These are phyloP conservation scores for Notothenia rossii DNA, from an alignment of 2,113 vertebrate genomes.

Conservation along the genomic window DNA sequence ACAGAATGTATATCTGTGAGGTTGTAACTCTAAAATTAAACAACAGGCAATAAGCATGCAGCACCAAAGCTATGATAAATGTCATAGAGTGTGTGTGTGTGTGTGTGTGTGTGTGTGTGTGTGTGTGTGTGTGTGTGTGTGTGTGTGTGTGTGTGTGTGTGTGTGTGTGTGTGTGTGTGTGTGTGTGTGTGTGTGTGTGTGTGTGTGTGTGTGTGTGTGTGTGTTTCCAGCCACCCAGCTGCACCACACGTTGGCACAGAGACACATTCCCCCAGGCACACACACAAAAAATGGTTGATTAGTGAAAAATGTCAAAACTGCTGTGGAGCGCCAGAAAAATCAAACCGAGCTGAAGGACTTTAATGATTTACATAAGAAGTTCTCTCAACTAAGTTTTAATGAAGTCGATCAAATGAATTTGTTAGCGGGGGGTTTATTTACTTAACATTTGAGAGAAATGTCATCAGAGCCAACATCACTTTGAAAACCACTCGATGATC, in stretches of 20 bases:
- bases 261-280: not conserved
- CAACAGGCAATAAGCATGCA: too few relatives aligned
- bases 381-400: constrained; percentile 22
- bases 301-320: constrained; percentile 38
- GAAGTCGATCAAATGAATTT: not conserved
- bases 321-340: constrained; percentile 7
- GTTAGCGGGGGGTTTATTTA: constrained; percentile 24
- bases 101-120: too few relatives aligned
- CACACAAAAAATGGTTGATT: constrained; percentile 4
- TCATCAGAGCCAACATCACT: constrained; percentile 15
- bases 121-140: too few relatives aligned
- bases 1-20: too few relatives aligned
- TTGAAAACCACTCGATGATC: not conserved
- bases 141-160: too few relatives aligned
- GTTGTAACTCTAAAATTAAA: too few relatives aligned
- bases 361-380: constrained; percentile 8
- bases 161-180: too few relatives aligned
- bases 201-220: too few relatives aligned
- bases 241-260: constrained; percentile 10
- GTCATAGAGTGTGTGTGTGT: too few relatives aligned
- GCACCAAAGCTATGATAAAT: too few relatives aligned
- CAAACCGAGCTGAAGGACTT: constrained; percentile 25
- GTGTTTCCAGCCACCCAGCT: constrained; percentile 5
- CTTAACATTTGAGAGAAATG: constrained; percentile 50
- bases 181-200: too few relatives aligned